Conservation (phyloP, 1,140 invertebrate genomes). For the Drosophila orena region DNA sequence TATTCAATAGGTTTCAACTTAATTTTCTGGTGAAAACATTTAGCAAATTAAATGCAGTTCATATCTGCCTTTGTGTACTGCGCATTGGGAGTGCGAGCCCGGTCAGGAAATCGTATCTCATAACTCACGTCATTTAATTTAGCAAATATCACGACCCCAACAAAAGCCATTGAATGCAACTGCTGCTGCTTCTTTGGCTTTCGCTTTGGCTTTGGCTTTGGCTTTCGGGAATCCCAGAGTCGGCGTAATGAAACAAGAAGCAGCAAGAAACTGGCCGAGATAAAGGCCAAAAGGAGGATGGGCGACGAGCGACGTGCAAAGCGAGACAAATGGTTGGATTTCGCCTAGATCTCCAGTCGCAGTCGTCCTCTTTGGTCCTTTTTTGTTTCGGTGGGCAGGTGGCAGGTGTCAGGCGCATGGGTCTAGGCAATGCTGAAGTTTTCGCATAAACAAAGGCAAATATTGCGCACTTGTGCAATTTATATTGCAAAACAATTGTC, state of each 20-base stretch:
- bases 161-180: conserved; percentile 84
- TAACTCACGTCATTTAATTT: conserved; percentile 84
- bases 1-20: not conserved
- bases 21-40: conserved; percentile 5
- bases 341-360: conserved; percentile 24
- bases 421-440: conserved; percentile 68
- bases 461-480: conserved; percentile 85
- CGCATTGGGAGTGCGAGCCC: conserved; percentile 7
- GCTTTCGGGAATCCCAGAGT: conserved; percentile 40
- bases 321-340: conserved; percentile 74
- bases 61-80: not conserved
- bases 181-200: conserved; percentile 49
- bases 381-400: conserved; percentile 71
- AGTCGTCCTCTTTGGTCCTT: conserved; percentile 10
- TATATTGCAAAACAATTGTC: conserved; percentile 85
- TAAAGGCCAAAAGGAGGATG: conserved; percentile 23
- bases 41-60: conserved; percentile 4
- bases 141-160: conserved; percentile 83
- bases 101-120: conserved; percentile 67
- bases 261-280: conserved; percentile 38
- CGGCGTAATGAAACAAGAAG: conserved; percentile 76
- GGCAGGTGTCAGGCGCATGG: conserved; percentile 74
- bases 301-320: conserved; percentile 54
- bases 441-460: conserved; percentile 84
- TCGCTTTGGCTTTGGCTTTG: not conserved